phyloP scores from a whole-genome alignment of 92 coral and sea anemone species.

The Scolanthus callimorphus region DNA sequence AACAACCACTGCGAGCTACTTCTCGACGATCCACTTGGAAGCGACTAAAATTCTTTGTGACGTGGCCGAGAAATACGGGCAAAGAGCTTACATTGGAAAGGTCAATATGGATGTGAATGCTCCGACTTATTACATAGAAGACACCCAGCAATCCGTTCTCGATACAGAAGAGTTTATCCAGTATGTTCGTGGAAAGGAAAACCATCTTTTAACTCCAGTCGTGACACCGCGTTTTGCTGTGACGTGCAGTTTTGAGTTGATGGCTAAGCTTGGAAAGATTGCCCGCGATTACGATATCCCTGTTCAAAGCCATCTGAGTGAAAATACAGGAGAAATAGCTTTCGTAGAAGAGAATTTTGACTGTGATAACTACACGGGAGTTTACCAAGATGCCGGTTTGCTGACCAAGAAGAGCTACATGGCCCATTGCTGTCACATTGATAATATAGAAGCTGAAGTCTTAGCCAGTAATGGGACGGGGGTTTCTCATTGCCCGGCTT shows the following conservation, averaged over 20 bases:
- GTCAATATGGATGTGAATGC: slow-evolving; percentile 78
- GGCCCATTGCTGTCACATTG: slow-evolving; percentile 71
- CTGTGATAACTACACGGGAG: slow-evolving; percentile 37
- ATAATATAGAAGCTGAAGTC: slow-evolving; percentile 40
- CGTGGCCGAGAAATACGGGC: slow-evolving; percentile 63
- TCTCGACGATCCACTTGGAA: slow-evolving; percentile 77
- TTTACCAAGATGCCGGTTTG: slow-evolving; percentile 55
- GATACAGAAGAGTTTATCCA: slow-evolving; percentile 66
- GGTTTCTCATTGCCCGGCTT: slow-evolving; percentile 74
- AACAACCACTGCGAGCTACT: slow-evolving; percentile 83
- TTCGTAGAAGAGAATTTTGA: slow-evolving; percentile 32
- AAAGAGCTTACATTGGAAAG: slow-evolving; percentile 75
- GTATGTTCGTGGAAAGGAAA: slow-evolving; percentile 16
- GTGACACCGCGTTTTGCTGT: slow-evolving; percentile 81
- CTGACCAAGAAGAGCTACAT: slow-evolving; percentile 56
- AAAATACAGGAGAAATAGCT: slow-evolving; percentile 47
- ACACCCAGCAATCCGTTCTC: slow-evolving; percentile 49
- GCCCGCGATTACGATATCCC: slow-evolving; percentile 63
- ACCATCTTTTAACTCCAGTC: slow-evolving; percentile 67
- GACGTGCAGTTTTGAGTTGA: slow-evolving; percentile 39
- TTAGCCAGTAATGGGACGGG: slow-evolving; percentile 40
- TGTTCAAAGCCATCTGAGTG: slow-evolving; percentile 76
- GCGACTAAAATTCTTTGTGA: slow-evolving; percentile 59
- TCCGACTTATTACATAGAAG: slow-evolving; percentile 65
- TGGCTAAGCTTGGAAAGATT: slow-evolving; percentile 51